Conservation (phyloP, 2,113 vertebrate species). For the Chaetura pelagica region DNA sequence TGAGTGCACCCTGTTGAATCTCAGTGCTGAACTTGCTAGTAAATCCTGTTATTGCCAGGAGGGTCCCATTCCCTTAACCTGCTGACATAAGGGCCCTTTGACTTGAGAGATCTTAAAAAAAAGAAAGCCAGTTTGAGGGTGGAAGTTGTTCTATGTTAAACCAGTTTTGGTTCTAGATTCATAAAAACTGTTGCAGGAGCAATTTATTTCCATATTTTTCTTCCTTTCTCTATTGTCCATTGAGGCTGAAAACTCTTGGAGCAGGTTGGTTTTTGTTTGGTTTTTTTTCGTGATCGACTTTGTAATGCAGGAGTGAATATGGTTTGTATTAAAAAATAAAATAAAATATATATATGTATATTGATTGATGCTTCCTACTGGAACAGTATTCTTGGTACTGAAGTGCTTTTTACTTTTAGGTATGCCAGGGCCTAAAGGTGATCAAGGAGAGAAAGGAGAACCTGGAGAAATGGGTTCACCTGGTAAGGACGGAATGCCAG, state of each 20-base stretch:
- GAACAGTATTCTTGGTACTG: background rate
- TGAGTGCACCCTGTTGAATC: background rate
- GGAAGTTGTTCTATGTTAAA: background rate
- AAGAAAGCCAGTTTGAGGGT: background rate
- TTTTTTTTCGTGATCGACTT: background rate
- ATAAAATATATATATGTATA: too few relatives aligned
- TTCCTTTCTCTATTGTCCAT: background rate
- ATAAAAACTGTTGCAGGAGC: background rate
- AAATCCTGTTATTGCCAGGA: background rate
- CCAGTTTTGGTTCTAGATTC: background rate
- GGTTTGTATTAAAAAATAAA: background rate
- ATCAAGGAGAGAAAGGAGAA: conserved; percentile 79
- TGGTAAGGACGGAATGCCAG: conserved; percentile 75
- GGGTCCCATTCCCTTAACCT: background rate
- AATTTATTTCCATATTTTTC: background rate
- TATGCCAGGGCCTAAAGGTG: conserved; percentile 74
- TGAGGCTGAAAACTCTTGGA: background rate
- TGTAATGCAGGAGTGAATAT: background rate
- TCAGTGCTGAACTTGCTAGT: background rate
- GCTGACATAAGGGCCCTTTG: background rate
- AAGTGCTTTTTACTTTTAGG: conserved; percentile 47
- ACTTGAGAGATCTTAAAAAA: background rate
- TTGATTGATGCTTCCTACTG: background rate
- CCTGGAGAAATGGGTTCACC: conserved; percentile 75
- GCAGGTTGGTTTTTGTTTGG: background rate